Percentiles rank a stretch among this genome's conserved stretches.
Conservation (phyloP, 2,113 vertebrate species). For the Laticauda colubrina region DNA sequence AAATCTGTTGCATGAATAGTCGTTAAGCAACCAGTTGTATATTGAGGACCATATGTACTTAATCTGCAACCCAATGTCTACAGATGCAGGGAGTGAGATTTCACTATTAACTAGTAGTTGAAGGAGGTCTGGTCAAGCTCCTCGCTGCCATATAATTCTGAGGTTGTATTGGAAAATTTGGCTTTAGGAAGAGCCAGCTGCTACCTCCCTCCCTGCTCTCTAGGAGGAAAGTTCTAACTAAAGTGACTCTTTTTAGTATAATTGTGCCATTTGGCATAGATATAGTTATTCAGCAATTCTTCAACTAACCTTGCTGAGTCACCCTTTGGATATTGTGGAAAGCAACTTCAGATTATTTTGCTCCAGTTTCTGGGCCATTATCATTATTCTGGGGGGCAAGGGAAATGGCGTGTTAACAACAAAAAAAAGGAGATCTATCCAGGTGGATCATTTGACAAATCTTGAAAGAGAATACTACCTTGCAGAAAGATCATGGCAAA, state of each 20-base stretch:
- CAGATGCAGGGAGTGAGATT: neutral
- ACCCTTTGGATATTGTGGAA: neutral
- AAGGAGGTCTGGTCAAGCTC: neutral
- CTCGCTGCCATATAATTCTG: neutral
- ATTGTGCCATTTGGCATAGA: neutral
- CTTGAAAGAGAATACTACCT: neutral
- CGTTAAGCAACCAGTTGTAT: neutral
- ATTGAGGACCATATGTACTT: neutral
- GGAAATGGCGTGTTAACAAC: neutral
- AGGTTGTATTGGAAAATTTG: neutral
- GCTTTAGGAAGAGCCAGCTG: neutral
- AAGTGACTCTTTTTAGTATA: neutral
- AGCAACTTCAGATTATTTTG: neutral
- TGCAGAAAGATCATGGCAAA: neutral
- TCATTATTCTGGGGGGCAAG: neutral
- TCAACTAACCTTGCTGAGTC: neutral
- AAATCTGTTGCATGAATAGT: neutral
- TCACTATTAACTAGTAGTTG: neutral
- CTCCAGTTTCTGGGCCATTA: neutral
- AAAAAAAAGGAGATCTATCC: neutral
- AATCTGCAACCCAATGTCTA: neutral
- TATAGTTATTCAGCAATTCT: neutral
- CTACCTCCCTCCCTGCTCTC: neutral
- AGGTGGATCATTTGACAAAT: neutral
- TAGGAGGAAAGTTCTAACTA: neutral